Evolutionary conservation across 2,113 vertebrate genomes (phyloP), one percentile per base, ranked within the genome.

Genomic region (Stegostoma tigrinum): DNA sequence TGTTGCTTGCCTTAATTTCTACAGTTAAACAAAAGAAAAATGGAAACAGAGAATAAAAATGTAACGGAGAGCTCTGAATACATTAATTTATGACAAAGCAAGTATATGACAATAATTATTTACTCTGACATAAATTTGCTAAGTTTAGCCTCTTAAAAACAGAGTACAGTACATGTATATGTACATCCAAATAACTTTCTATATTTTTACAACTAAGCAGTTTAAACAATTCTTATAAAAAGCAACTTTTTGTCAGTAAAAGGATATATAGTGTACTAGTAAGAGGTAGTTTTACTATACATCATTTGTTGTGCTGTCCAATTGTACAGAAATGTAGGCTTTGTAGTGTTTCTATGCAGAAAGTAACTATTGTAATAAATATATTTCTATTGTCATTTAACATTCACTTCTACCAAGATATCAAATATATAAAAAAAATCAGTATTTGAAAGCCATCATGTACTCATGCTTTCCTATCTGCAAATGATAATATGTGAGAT

Each of bases 131-230:
- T 95, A 45, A 48, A 95, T 75, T 95, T 95, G 67, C 94, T 95
- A 95, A 95, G 67, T 95, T 95, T 95, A 95, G 94, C 70, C 94
- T 95, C 94, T 72, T 95, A 72, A 95, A 95, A 95, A 95, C 94
- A 95, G 94, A 95, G 94, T 95, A 95, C 94, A 72, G 94, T 72
- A 95, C 94, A 95, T 95, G 72, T 75, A 75, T 95, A 95, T 72
- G 94, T 95, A 95, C 94, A 95, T 95, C 94, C 94, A 95, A 95
- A 95, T 95, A 95, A 72, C 94, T 75, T 68, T 38, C 94, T 72
- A 95, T 94, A 94, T 95, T 95, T 95, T 95, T 95, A 95, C 94
- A 95, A 95, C 94, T 95, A 95, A 95, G 68, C 89, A 95, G 94
- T 94, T 94, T 94, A 94, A 94, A 94, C 64, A 94, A 66, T 94